Conservation (phyloP, 2,888 invertebrate species). For the Phengaris arion region DNA sequence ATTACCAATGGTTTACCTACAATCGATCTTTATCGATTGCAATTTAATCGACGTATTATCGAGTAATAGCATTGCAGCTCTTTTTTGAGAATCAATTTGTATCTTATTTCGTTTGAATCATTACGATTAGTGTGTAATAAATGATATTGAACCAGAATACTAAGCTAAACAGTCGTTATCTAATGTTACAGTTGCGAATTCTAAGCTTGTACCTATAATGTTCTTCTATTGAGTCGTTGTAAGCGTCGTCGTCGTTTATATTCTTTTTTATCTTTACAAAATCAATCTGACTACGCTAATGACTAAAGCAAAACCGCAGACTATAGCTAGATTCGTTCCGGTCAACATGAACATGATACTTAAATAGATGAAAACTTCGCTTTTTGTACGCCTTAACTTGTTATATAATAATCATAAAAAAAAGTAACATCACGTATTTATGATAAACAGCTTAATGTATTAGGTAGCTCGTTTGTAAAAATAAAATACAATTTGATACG, state of each 20-base stretch:
- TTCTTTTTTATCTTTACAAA: neutral
- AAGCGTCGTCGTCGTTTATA: neutral
- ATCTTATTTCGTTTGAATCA: neutral
- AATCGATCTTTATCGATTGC: constrained; percentile 34
- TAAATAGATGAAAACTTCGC: neutral
- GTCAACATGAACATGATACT: neutral
- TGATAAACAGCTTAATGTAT: neutral
- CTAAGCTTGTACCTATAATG: neutral
- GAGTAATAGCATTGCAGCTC: constrained; percentile 14
- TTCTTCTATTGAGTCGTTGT: neutral
- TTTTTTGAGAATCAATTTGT: constrained; percentile 8
- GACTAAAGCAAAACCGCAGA: neutral
- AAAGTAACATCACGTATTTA: neutral
- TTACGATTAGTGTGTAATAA: constrained; percentile 3
- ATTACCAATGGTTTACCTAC: constrained; percentile 29
- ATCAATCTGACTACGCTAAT: neutral
- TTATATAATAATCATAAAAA: neutral
- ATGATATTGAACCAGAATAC: neutral
- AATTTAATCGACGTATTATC: constrained; percentile 28
- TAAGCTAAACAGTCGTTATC: neutral
- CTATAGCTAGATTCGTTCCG: neutral
- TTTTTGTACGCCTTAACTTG: neutral
- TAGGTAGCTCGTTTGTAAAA: constrained; percentile 8
- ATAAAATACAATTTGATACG: constrained; percentile 16
- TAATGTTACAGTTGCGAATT: neutral